Evolutionary conservation across 2,888 invertebrate species (phyloP), one percentile per base, ranked within the genome.

Genomic region (Limnephilus auricula): DNA sequence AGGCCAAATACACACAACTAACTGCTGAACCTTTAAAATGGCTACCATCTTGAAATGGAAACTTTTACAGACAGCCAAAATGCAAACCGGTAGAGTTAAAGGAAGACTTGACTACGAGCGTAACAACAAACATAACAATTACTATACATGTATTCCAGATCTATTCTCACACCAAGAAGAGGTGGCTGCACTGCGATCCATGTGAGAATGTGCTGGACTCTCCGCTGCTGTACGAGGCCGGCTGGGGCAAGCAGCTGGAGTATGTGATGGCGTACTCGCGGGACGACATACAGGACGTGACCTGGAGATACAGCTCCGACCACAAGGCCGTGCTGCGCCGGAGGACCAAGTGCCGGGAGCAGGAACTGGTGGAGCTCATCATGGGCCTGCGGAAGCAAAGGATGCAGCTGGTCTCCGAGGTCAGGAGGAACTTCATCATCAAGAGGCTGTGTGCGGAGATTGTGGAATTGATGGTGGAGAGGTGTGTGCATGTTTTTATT

Each of bases 121-220:
- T n/a, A n/a, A n/a, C n/a, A n/a, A n/a, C n/a, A n/a, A n/a, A n/a
- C 18, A 50, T 6, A 50, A 25, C 6, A 65, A 92, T 85, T 85
- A 10, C 1, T 37, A 45, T 92, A 91, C 15, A 45, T 15, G 45
- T 45, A 93, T 94, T 94, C 40, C 93, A 99, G 97, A 97, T 99
- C 0, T 99, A 97, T 95, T 98, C 98, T 13, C 95, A 96, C 92
- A 96, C 96, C 0, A 96, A 97, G 91, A 96, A 97, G 93, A 96
- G 97, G 85, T 99, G 99, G 99, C 94, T 99, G 9, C 99, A 99
- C 95, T 97, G 97, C 93, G 99, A 99, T 95, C 98, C 99, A 0
- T 99, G 99, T 94, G 99, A 99, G 95, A 98, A 98, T 94, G 96
- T 96, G 4, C 96, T 98, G 91, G 98, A 99, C 95, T 97, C 97